Evolutionary conservation across 2,888 invertebrate species (phyloP).

Genomic region (Griposia aprilina): DNA sequence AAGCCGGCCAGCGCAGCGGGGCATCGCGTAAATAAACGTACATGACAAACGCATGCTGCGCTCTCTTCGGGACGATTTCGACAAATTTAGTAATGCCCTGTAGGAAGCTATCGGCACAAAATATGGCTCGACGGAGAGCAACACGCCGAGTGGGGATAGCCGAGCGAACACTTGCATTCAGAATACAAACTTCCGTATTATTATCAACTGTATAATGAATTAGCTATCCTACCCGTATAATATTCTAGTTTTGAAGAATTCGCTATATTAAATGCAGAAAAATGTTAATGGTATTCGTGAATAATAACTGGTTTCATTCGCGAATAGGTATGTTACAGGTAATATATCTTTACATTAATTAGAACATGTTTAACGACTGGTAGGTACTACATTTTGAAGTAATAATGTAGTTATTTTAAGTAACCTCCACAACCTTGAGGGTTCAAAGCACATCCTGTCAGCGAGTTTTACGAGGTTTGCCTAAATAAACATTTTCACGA

Average conservation of each 20-base stretch:
- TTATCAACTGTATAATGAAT: background rate
- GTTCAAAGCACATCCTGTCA: constrained; percentile 88
- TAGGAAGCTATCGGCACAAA: constrained; percentile 70
- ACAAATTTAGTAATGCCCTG: constrained; percentile 81
- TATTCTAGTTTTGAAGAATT: constrained; percentile 16
- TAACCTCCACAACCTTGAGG: constrained; percentile 86
- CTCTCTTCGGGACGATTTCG: constrained; percentile 78
- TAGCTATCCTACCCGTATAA: background rate
- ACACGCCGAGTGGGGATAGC: constrained; percentile 22
- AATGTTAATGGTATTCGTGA: constrained; percentile 50
- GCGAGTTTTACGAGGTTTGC: constrained; percentile 86
- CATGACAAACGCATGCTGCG: constrained; percentile 81
- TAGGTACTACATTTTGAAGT: constrained; percentile 40
- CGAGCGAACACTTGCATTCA: constrained; percentile 11
- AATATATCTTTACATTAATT: constrained; percentile 48
- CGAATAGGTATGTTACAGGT: constrained; percentile 31
- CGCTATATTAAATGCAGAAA: constrained; percentile 37
- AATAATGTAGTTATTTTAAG: constrained; percentile 74
- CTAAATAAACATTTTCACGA: constrained; percentile 88
- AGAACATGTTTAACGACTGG: constrained; percentile 44
- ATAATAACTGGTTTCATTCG: constrained; percentile 40
- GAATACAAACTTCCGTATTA: constrained; percentile 22
- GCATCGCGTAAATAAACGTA: constrained; percentile 87
- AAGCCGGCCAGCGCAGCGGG: constrained; percentile 84
- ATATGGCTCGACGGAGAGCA: constrained; percentile 54